These are phyloP conservation scores for Tethya wilhelma DNA, from an alignment of 37 sponge, comb jelly and placozoan species.

Conservation along the genomic window DNA sequence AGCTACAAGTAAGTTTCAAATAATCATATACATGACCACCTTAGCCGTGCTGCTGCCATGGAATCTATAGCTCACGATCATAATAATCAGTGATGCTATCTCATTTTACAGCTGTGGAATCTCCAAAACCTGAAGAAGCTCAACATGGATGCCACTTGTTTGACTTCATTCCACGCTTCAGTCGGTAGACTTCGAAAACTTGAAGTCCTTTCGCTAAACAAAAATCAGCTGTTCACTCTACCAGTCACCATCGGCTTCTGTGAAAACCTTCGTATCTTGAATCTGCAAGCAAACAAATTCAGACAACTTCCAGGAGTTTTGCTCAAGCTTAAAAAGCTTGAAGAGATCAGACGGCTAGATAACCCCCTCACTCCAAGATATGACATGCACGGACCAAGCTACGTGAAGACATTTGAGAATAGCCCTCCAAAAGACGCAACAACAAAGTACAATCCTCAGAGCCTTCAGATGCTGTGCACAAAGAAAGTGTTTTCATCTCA, in stretches of 20 bases:
- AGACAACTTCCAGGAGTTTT: constrained; percentile 35
- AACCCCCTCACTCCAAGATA: constrained; percentile 32
- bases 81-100: not conserved
- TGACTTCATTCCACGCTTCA: constrained; percentile 53
- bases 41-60: too few relatives aligned
- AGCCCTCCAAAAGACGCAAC: not conserved
- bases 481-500: constrained; percentile 26
- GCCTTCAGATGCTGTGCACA: constrained; percentile 44
- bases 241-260: constrained; percentile 73
- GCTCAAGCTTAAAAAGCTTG: constrained; percentile 36
- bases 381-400: not conserved
- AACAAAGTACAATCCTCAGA: constrained; percentile 6
- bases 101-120: constrained; percentile 56
- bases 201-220: constrained; percentile 43
- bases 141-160: constrained; percentile 19
- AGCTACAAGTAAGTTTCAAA: constrained; percentile 38
- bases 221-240: constrained; percentile 45
- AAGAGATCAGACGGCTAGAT: constrained; percentile 41
- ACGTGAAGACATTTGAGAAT: not conserved
- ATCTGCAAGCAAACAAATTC: constrained; percentile 44
- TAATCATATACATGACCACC: too few relatives aligned
- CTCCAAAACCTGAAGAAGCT: constrained; percentile 58
- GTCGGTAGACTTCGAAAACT: constrained; percentile 70
- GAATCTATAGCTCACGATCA: not conserved
- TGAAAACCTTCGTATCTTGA: constrained; percentile 34